phyloP scores from a whole-genome alignment of 2,113 vertebrate species.

The Lophius piscatorius region DNA sequence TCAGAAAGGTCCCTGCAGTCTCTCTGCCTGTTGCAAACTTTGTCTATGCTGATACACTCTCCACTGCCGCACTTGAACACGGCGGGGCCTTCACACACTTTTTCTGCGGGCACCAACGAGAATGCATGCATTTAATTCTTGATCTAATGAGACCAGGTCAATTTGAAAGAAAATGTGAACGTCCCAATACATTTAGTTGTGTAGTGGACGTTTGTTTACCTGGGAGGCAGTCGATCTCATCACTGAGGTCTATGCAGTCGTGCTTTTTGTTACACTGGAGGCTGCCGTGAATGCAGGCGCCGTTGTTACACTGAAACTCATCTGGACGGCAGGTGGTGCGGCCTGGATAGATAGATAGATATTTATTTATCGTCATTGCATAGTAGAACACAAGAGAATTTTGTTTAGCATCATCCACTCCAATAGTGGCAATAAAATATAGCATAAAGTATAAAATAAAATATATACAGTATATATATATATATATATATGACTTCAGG shows the following conservation, averaged over 20 bases:
- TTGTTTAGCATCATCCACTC: neutral
- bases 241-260: slow-evolving; percentile 85
- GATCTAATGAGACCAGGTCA: neutral
- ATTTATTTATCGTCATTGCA: neutral
- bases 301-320: slow-evolving; percentile 85
- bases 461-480: no score
- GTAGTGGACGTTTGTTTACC: slow-evolving; percentile 61
- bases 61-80: slow-evolving; percentile 85
- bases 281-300: slow-evolving; percentile 83
- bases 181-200: neutral
- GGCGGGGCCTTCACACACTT: slow-evolving; percentile 76
- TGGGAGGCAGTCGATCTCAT: slow-evolving; percentile 81
- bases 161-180: neutral
- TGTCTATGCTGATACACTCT: slow-evolving; percentile 84
- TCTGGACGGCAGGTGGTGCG: slow-evolving; percentile 78
- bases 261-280: slow-evolving; percentile 79
- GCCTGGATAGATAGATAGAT: slow-evolving; percentile 58
- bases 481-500: no score
- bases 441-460: no score
- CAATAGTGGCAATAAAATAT: no score
- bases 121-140: neutral
- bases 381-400: no score
- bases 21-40: slow-evolving; percentile 79
- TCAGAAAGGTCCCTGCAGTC: slow-evolving; percentile 88
- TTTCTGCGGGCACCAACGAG: slow-evolving; percentile 62